Evolutionary conservation across 2,113 vertebrate genomes (phyloP).

Genomic region (Murina feae): DNA sequence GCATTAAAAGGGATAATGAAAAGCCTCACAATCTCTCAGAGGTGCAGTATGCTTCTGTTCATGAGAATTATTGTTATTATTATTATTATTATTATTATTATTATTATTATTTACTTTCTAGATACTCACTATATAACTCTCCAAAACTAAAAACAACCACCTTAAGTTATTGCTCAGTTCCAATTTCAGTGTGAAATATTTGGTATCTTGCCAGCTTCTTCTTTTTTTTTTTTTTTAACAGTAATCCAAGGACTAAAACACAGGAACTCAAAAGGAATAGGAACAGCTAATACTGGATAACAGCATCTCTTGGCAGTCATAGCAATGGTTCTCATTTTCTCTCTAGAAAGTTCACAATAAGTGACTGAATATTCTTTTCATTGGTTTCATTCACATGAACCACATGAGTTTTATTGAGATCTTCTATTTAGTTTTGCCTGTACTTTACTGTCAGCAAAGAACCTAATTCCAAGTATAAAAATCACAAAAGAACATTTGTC

Average conservation of each 20-base stretch:
- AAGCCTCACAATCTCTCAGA: neutral
- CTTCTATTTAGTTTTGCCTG: constrained; percentile 17
- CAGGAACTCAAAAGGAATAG: neutral
- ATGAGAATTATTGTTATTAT: neutral
- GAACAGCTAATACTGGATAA: neutral
- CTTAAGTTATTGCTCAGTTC: neutral
- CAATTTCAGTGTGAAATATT: neutral
- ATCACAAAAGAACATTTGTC: neutral
- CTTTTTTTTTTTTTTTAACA: neutral
- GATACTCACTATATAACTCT: neutral
- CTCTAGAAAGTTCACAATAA: neutral
- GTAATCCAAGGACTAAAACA: neutral
- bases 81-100: too few species aligned
- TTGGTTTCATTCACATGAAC: neutral
- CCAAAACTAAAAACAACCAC: constrained; percentile 39
- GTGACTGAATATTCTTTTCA: neutral
- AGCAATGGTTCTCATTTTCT: neutral
- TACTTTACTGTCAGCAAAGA: neutral
- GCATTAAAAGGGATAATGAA: neutral
- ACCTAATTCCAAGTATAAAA: neutral
- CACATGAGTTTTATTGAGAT: neutral
- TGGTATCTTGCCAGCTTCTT: neutral
- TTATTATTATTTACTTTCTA: neutral
- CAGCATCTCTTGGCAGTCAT: neutral
- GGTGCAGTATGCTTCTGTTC: neutral